Evolutionary conservation across 2,797 vertebrate species (phyloP).

Genomic region (Urophycis tenuis): DNA sequence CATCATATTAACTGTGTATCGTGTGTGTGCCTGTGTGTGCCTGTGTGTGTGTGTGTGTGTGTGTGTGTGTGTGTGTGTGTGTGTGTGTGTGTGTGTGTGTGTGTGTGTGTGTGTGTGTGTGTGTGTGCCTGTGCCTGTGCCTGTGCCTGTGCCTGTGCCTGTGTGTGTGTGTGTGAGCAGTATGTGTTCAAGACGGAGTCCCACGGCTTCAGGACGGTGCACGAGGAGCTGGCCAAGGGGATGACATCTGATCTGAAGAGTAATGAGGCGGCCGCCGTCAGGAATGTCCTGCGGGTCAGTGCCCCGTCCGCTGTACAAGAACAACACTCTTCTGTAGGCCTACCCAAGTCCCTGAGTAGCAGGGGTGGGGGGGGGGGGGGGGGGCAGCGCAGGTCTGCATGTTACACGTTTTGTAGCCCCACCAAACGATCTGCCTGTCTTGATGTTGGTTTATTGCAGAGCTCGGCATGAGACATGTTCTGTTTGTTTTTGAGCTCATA

Average conservation of each 20-base stretch:
- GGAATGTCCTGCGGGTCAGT: conserved; percentile 84
- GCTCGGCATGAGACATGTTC: background rate
- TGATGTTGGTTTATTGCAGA: background rate
- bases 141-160: background rate
- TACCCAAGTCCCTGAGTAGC: background rate
- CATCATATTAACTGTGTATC: no score
- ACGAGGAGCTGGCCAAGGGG: conserved; percentile 90
- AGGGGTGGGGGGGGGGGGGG: no score
- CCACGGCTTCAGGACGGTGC: conserved; percentile 84
- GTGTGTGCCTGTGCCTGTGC: conserved; percentile 8
- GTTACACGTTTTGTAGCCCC: no score
- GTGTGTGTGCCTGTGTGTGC: background rate
- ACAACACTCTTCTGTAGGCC: background rate
- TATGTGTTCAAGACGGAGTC: conserved; percentile 88
- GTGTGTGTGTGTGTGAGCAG: conserved; percentile 56
- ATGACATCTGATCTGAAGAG: conserved; percentile 89
- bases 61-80: conserved; percentile 2
- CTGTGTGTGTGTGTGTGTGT: conserved; percentile 9
- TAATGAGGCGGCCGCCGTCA: conserved; percentile 82
- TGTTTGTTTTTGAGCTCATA: background rate
- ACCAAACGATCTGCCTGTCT: background rate
- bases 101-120: conserved; percentile 23
- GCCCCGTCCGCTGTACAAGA: background rate
- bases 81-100: conserved; percentile 11
- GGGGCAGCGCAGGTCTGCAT: no score